Percentiles rank a stretch among this genome's conserved stretches.
phyloP scores from a whole-genome alignment of 2,113 vertebrate genomes.

The Lophochroa leadbeateri region DNA sequence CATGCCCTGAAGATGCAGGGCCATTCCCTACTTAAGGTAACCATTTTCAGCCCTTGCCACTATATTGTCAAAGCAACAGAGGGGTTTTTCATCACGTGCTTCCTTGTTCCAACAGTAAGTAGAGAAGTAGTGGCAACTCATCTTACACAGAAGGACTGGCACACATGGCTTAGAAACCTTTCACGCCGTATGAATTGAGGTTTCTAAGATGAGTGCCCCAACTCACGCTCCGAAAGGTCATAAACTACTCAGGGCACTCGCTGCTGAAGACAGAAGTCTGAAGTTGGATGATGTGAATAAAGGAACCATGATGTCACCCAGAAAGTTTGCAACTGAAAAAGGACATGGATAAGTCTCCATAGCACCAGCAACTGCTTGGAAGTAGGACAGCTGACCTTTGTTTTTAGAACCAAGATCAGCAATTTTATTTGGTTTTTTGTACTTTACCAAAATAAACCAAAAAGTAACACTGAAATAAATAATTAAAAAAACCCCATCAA shows the following conservation, averaged over 20 bases:
- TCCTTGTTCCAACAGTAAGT: neutral
- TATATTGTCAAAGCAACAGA: neutral
- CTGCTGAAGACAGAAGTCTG: neutral
- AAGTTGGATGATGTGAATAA: neutral
- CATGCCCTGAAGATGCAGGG: neutral
- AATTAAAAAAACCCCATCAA: neutral
- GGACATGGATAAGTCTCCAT: neutral
- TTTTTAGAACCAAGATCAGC: neutral
- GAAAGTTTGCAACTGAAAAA: neutral
- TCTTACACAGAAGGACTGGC: neutral
- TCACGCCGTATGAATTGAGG: accelerated
- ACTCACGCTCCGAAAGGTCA: neutral
- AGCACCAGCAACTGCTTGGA: neutral
- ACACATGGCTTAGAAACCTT: neutral
- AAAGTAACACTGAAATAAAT: neutral
- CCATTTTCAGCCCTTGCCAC: neutral
- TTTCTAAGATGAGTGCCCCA: neutral
- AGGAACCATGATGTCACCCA: neutral
- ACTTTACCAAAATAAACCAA: neutral
- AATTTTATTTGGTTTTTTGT: neutral
- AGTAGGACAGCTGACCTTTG: neutral
- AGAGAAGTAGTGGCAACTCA: neutral
- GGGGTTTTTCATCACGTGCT: neutral
- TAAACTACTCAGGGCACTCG: neutral
- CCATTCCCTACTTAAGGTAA: neutral